These are phyloP conservation scores for Andrena haemorrhoa DNA, from an alignment of 2,888 invertebrate genomes.

Conservation along the genomic window DNA sequence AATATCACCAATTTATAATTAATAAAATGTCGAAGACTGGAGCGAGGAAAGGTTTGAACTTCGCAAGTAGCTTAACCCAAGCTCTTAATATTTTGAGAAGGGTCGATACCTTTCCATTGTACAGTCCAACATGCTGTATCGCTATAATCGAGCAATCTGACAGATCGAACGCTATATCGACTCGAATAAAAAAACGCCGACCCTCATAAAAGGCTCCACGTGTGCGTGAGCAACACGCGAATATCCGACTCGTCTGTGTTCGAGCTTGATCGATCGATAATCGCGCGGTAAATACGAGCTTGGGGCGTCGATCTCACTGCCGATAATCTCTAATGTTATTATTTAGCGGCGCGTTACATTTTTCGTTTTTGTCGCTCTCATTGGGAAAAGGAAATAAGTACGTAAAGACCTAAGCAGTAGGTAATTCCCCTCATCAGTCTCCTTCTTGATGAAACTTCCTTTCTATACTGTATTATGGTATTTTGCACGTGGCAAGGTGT, in stretches of 20 bases:
- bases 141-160: slow-evolving; percentile 44
- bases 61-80: slow-evolving; percentile 25
- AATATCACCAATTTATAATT: too few species aligned
- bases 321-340: slow-evolving; percentile 52
- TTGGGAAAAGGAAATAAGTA: slow-evolving; percentile 35
- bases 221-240: slow-evolving; percentile 31
- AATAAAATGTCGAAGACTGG: not conserved
- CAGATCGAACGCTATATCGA: slow-evolving; percentile 28
- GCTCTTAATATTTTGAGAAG: slow-evolving; percentile 1
- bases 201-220: slow-evolving; percentile 50
- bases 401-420: slow-evolving; percentile 7
- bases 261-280: slow-evolving; percentile 44
- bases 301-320: slow-evolving; percentile 51
- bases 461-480: not conserved
- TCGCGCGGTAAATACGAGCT: slow-evolving; percentile 50
- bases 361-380: not conserved
- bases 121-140: slow-evolving; percentile 42
- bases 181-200: slow-evolving; percentile 42
- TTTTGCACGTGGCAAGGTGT: not conserved
- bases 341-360: slow-evolving; percentile 26
- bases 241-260: slow-evolving; percentile 16
- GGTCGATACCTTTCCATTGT: slow-evolving; percentile 25
- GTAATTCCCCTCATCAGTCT: not conserved
- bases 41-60: not conserved
- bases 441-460: not conserved